phyloP scores from a whole-genome alignment of 92 coral and sea anemone genomes.

The Zoanthus sociatus region DNA sequence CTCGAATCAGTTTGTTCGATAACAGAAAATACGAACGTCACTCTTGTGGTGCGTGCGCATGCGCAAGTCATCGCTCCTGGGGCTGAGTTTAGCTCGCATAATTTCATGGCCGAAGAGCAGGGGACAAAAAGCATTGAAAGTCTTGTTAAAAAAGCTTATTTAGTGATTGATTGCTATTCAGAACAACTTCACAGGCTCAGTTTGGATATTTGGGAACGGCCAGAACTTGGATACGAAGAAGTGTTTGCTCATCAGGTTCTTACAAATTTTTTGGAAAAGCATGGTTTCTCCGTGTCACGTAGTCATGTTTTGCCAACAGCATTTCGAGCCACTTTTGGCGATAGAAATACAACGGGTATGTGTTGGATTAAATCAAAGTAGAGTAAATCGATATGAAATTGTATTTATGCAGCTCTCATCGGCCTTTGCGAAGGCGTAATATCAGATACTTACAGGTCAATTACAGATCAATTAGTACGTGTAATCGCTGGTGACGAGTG shows the following conservation, averaged over 20 bases:
- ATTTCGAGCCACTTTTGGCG: conserved; percentile 33
- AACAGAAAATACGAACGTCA: conserved; percentile 17
- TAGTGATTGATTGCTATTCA: conserved; percentile 1
- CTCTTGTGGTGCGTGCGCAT: not conserved
- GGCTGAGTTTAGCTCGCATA: not conserved
- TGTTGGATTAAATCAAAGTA: too few relatives aligned
- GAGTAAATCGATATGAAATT: too few relatives aligned
- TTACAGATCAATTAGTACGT: too few relatives aligned
- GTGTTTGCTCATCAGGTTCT: not conserved
- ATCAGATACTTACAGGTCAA: too few relatives aligned
- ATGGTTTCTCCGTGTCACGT: conserved; percentile 24
- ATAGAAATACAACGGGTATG: not conserved
- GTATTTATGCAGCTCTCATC: too few relatives aligned
- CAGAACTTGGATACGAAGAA: conserved; percentile 40
- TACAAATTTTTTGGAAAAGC: conserved; percentile 16
- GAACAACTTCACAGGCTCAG: conserved; percentile 25
- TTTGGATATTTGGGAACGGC: conserved; percentile 25
- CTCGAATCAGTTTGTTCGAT: conserved; percentile 5
- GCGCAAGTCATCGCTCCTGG: conserved; percentile 20
- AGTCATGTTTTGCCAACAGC: conserved; percentile 22
- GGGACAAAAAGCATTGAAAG: not conserved
- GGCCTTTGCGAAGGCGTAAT: too few relatives aligned
- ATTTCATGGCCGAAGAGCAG: not conserved
- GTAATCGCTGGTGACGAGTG: too few relatives aligned
- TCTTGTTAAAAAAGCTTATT: not conserved